Evolutionary conservation across 2,888 invertebrate species (phyloP).

Genomic region (Lamellibrachia columna): DNA sequence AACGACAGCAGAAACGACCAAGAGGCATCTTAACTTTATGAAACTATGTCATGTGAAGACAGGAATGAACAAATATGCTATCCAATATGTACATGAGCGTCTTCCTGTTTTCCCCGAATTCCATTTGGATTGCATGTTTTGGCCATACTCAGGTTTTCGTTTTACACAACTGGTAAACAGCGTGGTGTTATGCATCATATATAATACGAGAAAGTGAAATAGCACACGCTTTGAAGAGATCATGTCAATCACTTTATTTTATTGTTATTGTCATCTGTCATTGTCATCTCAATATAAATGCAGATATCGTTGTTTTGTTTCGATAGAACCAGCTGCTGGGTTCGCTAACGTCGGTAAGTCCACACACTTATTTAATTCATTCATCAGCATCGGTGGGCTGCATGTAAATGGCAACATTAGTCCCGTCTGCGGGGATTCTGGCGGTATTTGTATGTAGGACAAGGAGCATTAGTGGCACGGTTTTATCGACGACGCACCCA

Average conservation of each 20-base stretch:
- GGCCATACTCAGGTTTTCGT: not conserved
- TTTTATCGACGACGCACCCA: not conserved
- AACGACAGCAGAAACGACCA: too few relatives aligned
- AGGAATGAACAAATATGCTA: not conserved
- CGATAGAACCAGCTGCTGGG: not conserved
- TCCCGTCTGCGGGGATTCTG: not conserved
- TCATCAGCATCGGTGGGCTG: not conserved
- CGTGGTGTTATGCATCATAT: not conserved
- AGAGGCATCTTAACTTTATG: too few relatives aligned
- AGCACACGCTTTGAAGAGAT: not conserved
- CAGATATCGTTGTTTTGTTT: not conserved
- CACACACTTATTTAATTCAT: not conserved
- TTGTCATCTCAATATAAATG: not conserved
- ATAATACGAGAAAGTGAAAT: not conserved
- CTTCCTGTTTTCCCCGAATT: not conserved
- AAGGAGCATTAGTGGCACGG: not conserved
- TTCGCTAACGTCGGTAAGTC: constrained; percentile 3
- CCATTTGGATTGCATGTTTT: not conserved
- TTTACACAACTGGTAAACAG: not conserved
- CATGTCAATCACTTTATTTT: not conserved
- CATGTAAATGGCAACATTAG: not conserved
- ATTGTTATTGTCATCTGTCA: not conserved
- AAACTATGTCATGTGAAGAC: not conserved
- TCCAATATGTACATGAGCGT: not conserved
- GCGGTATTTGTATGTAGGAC: not conserved